Percentiles rank a stretch among this genome's conserved stretches.
phyloP scores from a whole-genome alignment of 2,113 vertebrate species.

The Phalacrocorax brasilianus region DNA sequence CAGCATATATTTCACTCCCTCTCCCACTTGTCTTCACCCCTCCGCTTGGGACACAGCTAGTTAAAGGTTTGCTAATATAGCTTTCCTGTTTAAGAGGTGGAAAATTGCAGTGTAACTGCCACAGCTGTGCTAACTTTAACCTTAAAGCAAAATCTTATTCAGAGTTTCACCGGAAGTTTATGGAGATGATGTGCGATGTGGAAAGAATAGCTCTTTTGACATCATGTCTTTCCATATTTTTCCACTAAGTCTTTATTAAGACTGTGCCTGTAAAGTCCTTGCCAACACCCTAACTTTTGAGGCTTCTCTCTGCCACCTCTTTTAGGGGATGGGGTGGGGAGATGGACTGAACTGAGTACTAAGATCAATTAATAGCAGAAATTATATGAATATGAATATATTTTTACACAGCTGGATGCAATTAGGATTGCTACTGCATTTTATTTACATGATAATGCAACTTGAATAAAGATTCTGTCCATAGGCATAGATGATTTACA shows the following conservation, averaged over 20 bases:
- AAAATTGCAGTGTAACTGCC: not conserved
- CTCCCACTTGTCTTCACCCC: accelerated
- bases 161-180: not conserved
- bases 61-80: not conserved
- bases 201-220: not conserved
- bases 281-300: not conserved
- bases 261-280: not conserved
- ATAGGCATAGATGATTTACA: not conserved
- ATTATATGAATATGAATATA: not conserved
- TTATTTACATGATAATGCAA: not conserved
- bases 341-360: not conserved
- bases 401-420: not conserved
- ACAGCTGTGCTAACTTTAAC: not conserved
- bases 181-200: not conserved
- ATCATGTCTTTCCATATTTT: not conserved
- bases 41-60: not conserved
- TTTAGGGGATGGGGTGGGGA: not conserved
- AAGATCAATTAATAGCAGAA: not conserved
- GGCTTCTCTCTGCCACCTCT: not conserved
- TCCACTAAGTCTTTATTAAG: not conserved
- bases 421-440: not conserved
- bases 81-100: not conserved
- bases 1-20: not conserved
- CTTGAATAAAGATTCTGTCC: not conserved
- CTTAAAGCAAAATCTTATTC: not conserved